Evolutionary conservation across 2,797 vertebrate species (phyloP).

Genomic region (Coilia nasus): DNA sequence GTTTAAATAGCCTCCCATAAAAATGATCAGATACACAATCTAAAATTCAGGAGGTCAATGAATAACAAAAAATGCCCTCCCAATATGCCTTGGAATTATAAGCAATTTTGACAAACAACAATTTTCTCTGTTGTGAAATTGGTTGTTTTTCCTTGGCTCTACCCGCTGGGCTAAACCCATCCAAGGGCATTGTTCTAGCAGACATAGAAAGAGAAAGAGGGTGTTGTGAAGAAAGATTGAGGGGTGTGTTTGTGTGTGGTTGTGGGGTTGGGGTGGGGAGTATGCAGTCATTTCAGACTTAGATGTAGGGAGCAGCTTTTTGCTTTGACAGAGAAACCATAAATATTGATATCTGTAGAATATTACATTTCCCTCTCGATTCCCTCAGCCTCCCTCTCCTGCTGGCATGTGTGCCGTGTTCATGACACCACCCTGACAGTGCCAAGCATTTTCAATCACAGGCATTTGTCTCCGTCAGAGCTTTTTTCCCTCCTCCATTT

Average conservation of each 20-base stretch:
- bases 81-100: not conserved
- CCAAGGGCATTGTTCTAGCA: slow-evolving; percentile 3
- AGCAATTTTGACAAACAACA: slow-evolving; percentile 10
- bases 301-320: slow-evolving; percentile 24
- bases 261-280: slow-evolving; percentile 35
- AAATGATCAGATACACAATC: not conserved
- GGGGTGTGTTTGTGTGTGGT: not conserved
- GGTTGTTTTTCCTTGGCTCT: slow-evolving; percentile 53
- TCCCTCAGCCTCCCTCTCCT: not conserved
- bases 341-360: slow-evolving; percentile 43
- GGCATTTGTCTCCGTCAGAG: slow-evolving; percentile 32
- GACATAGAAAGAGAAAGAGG: not conserved
- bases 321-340: slow-evolving; percentile 39
- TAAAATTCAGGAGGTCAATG: not conserved
- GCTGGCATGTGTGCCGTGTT: slow-evolving; percentile 26
- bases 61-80: not conserved
- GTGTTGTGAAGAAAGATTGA: not conserved
- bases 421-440: slow-evolving; percentile 34
- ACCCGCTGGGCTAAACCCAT: slow-evolving; percentile 46
- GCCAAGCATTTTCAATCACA: slow-evolving; percentile 33
- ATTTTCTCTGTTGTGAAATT: slow-evolving; percentile 36
- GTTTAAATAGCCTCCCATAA: not conserved
- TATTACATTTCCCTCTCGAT: slow-evolving; percentile 34
- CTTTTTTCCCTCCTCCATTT: not conserved
- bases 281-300: slow-evolving; percentile 53